Evolutionary conservation across 2,888 invertebrate genomes (phyloP).

Genomic region (Drymonia ruficornis): DNA sequence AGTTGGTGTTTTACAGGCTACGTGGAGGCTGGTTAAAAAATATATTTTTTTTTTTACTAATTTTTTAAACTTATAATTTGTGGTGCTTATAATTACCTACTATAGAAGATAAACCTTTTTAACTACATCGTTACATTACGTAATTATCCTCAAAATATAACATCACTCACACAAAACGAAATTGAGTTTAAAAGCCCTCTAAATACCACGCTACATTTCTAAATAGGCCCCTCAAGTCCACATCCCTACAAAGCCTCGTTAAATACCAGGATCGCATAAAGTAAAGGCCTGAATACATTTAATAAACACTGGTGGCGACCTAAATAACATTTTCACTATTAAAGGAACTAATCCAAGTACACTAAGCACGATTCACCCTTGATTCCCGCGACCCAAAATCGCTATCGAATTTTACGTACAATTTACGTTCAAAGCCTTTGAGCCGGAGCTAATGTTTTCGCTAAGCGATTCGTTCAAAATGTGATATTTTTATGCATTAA

Average conservation of each 20-base stretch:
- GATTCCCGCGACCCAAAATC: slow-evolving; percentile 62
- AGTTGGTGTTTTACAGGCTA: no score
- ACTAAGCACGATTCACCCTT: slow-evolving; percentile 49
- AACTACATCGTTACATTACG: background rate
- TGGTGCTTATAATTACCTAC: no score
- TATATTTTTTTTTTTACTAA: no score
- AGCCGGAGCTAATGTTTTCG: slow-evolving; percentile 78
- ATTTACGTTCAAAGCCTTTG: slow-evolving; percentile 78
- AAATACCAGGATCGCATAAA: slow-evolving; percentile 28
- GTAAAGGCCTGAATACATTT: slow-evolving; percentile 30
- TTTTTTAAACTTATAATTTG: no score
- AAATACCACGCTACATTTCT: background rate
- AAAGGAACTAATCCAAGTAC: slow-evolving; percentile 52
- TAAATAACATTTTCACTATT: slow-evolving; percentile 36
- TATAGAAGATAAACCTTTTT: no score
- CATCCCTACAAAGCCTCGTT: slow-evolving; percentile 22
- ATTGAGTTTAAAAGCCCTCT: background rate
- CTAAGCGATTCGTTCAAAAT: slow-evolving; percentile 70
- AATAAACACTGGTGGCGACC: slow-evolving; percentile 23
- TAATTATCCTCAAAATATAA: background rate
- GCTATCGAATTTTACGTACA: slow-evolving; percentile 79
- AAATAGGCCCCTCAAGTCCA: slow-evolving; percentile 17
- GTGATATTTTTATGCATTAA: slow-evolving; percentile 49
- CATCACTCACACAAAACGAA: background rate
- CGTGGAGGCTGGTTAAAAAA: no score